Evolutionary conservation across 2,888 invertebrate genomes (phyloP), one percentile per base, ranked within the genome.

Genomic region (Ochropacha duplaris): DNA sequence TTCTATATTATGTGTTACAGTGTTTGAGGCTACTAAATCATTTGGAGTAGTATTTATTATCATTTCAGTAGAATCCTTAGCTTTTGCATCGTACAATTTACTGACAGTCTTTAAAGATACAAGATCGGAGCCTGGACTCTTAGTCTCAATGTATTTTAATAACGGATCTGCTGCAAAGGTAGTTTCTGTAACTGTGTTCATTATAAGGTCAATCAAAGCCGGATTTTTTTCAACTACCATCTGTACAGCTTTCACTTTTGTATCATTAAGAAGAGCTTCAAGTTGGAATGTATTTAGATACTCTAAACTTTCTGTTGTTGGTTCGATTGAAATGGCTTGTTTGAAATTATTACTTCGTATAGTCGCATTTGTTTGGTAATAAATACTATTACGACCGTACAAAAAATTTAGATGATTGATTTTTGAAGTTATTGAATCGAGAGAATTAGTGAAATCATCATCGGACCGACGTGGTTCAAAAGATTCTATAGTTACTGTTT

Each of bases 251-350:
- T 75, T 83, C 16, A 69, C 59, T 72, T 88, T 88, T 14, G 87
- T 81, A 58, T 80, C 72, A 57, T 83, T 77, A 0, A 90, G 71
- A 49, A 88, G 57, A 19, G 60, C 65, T 71, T 89, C 88, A 52
- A 89, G 76, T 59, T 81, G 74, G 2, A 76, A 79, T 9, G 84
- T 84, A 0, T 73, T 78, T 19, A 56, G n/a, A 11, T 57, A 64
- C 8, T 65, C 54, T 11, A n/a, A 9, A n/a, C 58, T 16, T 9
- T 56, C 61, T 6, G 22, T 24, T 3, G 16, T 54, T 0, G 36
- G n/a, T 39, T 22, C 22, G 16, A 28, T 19, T 22, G 26, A 55
- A 1, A 19, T 4, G 2, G 8, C 11, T 19, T 54, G 19, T 14
- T 50, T 24, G 4, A 44, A 50, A 22, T 50, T 51, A 12, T 4